Conservation (phyloP, 2,888 invertebrate genomes). For the Conchocele bisecta region DNA sequence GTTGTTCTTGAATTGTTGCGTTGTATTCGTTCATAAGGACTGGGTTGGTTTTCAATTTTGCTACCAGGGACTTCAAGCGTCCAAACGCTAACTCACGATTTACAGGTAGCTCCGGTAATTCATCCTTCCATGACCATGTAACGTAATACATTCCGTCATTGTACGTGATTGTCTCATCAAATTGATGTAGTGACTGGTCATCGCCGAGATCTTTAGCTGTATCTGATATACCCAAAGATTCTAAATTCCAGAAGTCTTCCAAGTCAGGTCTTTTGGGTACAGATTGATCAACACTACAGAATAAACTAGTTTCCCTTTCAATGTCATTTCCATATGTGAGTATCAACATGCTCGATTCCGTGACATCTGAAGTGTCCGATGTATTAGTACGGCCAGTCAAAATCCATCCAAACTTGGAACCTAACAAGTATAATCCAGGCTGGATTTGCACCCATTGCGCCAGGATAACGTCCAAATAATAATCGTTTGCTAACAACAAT, state of each 20-base stretch:
- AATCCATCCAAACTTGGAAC: constrained; percentile 14
- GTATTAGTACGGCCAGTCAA: constrained; percentile 6
- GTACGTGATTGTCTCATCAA: constrained; percentile 17
- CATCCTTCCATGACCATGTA: constrained; percentile 34
- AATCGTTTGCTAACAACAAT: constrained; percentile 4
- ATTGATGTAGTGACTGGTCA: constrained; percentile 7
- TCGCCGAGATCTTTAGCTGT: neutral
- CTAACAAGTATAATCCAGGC: constrained; percentile 10
- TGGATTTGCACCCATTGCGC: neutral
- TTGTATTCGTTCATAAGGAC: too few relatives aligned
- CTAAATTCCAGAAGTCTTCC: constrained; percentile 32
- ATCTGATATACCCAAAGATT: constrained; percentile 28
- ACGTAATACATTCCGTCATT: constrained; percentile 21
- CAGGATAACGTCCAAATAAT: constrained; percentile 8
- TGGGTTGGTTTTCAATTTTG: too few relatives aligned
- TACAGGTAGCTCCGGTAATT: constrained; percentile 11
- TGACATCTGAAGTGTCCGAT: neutral
- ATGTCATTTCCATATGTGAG: constrained; percentile 1
- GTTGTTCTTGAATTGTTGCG: too few relatives aligned
- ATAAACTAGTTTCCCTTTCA: constrained; percentile 1
- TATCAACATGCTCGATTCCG: constrained; percentile 4
- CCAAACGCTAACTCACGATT: constrained; percentile 25
- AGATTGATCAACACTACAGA: neutral
- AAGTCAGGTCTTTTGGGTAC: constrained; percentile 15
- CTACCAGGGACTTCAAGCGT: constrained; percentile 26